phyloP scores from a whole-genome alignment of 2,888 invertebrate species.

The Xanthorhoe designata region DNA sequence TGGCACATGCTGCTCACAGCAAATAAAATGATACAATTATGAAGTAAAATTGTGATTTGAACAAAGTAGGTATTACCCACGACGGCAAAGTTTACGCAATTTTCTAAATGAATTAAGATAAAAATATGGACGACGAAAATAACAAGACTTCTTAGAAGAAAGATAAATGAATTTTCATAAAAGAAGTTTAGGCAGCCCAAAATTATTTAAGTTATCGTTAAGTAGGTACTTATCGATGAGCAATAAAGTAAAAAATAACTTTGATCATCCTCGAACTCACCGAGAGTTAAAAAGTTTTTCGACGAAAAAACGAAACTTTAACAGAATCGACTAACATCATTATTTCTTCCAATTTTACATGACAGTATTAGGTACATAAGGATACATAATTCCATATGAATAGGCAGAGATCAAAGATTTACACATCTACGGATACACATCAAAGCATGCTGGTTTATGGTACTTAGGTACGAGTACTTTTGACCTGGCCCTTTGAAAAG shows the following conservation, averaged over 20 bases:
- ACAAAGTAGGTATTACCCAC: not conserved
- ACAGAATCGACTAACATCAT: not conserved
- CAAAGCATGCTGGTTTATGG: too few species aligned
- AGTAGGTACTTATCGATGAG: constrained; percentile 14
- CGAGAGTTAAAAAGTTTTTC: constrained; percentile 24
- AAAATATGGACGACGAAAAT: not conserved
- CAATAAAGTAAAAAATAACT: constrained; percentile 21
- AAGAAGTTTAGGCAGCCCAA: constrained; percentile 4
- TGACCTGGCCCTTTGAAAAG: too few species aligned
- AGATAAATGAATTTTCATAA: constrained; percentile 4
- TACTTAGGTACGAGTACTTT: too few species aligned
- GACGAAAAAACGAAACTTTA: constrained; percentile 8
- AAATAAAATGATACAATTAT: not conserved
- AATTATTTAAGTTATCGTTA: constrained; percentile 8
- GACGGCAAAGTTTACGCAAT: not conserved
- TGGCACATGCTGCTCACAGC: not conserved
- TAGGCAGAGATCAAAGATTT: too few species aligned
- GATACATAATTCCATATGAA: too few species aligned
- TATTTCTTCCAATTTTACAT: too few species aligned
- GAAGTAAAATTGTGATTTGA: not conserved
- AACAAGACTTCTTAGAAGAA: not conserved
- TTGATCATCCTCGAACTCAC: constrained; percentile 24
- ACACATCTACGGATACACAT: too few species aligned
- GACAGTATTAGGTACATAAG: too few species aligned
- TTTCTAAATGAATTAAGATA: not conserved